Evolutionary conservation across 2,888 invertebrate genomes (phyloP), one percentile per base, ranked within the genome.

Genomic region (Cremastinae sp.): DNA sequence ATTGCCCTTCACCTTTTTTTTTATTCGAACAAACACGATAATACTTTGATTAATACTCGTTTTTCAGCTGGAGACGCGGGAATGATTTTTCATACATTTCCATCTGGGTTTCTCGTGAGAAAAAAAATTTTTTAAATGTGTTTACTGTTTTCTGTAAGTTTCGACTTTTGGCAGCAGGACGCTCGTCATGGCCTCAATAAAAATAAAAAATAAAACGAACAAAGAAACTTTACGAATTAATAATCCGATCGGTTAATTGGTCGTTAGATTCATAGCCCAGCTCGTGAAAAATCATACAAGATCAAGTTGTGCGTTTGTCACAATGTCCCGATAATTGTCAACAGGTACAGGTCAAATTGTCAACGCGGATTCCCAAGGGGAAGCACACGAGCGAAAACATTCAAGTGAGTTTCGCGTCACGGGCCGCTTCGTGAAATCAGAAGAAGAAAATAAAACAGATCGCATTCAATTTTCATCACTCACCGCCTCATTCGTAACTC

Each of bases 401-500:
- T 34, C 12, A 14, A 41, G 41, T 58, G 38, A 45, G 18, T 49
- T 10, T 47, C 49, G 45, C 56, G 45, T 12, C 36, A 45, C 56
- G 18, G 7, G 22, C 41, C 28, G 41, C 22, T 43, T 53, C 36
- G 41, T 43, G 41, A 16, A 16, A 45, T 12, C 14, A 43, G 65
- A 16, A 49, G 14, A 36, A 62, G 45, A 41, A 64, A 58, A 53
- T 36, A 56, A 62, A 53, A 28, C 2, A 51, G 20, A 18, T n/a
- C 3, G 10, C 20, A 53, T n/a, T 53, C 20, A 28, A 41, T 47
- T 43, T 41, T 20, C 12, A 65, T 59, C 65, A 59, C 64, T 69
- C 73, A 47, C 70, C 49, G 53, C 62, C 43, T 71, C 49, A 61
- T 56, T 34, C 49, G 38, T 68, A 62, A 70, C 14, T 53, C 51